A percentile compares a stretch with the other conserved stretches of the same genome.
These are phyloP conservation scores for Cephalopachus bancanus DNA, from an alignment of 2,797 vertebrate species.

Conservation along the genomic window DNA sequence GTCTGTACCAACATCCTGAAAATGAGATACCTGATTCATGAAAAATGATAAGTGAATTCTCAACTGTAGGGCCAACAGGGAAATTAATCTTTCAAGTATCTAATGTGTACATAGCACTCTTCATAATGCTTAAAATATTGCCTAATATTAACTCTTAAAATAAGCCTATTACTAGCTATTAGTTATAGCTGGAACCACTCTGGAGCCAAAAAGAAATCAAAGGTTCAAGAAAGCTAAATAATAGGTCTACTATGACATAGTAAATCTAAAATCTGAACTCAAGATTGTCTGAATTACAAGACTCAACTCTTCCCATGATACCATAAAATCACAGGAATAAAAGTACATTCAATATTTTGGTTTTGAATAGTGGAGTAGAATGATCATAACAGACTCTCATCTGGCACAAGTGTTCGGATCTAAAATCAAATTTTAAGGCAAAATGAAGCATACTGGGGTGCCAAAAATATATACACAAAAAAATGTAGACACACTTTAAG, in stretches of 20 bases:
- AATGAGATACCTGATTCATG: slow-evolving; percentile 50
- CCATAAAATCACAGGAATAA: background rate
- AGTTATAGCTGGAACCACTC: slow-evolving; percentile 50
- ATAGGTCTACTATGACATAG: background rate
- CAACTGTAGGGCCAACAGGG: slow-evolving; percentile 24
- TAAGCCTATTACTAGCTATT: slow-evolving; percentile 35
- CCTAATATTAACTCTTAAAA: slow-evolving; percentile 67
- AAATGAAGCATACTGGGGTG: background rate
- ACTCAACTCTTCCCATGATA: background rate
- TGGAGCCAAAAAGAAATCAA: slow-evolving; percentile 28
- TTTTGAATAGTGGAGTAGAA: background rate
- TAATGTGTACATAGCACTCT: slow-evolving; percentile 50
- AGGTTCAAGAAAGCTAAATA: slow-evolving; percentile 37
- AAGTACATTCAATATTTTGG: background rate
- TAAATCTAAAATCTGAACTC: slow-evolving; percentile 28
- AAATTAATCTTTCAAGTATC: slow-evolving; percentile 62
- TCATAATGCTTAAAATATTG: slow-evolving; percentile 38
- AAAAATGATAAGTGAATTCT: slow-evolving; percentile 54
- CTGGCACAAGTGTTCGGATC: background rate
- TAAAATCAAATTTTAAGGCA: slow-evolving; percentile 37
- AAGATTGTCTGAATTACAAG: background rate
- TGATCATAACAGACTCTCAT: background rate
- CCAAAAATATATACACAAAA: too few relatives aligned
- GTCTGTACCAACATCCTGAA: slow-evolving; percentile 31
- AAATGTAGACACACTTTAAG: too few relatives aligned